Conservation (phyloP, 2,797 vertebrate genomes). For the Argya squamiceps region DNA sequence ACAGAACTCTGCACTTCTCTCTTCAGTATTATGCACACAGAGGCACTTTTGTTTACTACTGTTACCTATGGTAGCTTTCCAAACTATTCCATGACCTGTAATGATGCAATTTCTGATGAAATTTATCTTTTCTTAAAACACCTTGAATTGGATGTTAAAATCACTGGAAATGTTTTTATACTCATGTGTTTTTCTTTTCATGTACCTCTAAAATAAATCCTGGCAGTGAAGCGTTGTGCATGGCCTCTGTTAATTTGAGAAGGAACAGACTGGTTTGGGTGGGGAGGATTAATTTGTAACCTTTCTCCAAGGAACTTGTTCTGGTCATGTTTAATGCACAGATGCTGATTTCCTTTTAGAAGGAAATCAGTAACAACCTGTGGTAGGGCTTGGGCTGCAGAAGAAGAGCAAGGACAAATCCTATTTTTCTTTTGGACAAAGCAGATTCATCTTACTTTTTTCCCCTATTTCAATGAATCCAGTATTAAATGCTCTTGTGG, state of each 20-base stretch:
- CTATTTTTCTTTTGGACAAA: background rate
- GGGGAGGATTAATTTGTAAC: background rate
- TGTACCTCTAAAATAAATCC: constrained; percentile 48
- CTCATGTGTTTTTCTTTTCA: constrained; percentile 7
- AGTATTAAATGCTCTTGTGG: background rate
- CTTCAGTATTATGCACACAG: constrained; percentile 26
- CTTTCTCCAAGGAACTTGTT: background rate
- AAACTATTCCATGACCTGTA: constrained; percentile 32
- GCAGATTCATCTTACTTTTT: background rate
- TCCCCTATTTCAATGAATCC: background rate
- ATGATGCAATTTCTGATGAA: constrained; percentile 40
- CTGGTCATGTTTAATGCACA: background rate
- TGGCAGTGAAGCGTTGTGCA: constrained; percentile 9
- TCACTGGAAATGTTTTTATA: constrained; percentile 66
- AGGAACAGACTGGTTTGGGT: background rate
- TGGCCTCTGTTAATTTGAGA: background rate
- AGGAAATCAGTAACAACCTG: background rate
- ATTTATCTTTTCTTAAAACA: constrained; percentile 48
- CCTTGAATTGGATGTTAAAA: constrained; percentile 27
- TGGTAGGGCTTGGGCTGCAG: background rate
- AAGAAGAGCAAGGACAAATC: background rate
- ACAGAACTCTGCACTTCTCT: background rate
- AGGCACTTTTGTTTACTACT: constrained; percentile 47
- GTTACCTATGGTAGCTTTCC: constrained; percentile 51
- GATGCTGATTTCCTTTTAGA: background rate